These are phyloP conservation scores for Furcula furcula DNA, from an alignment of 2,888 invertebrate genomes.

Conservation along the genomic window DNA sequence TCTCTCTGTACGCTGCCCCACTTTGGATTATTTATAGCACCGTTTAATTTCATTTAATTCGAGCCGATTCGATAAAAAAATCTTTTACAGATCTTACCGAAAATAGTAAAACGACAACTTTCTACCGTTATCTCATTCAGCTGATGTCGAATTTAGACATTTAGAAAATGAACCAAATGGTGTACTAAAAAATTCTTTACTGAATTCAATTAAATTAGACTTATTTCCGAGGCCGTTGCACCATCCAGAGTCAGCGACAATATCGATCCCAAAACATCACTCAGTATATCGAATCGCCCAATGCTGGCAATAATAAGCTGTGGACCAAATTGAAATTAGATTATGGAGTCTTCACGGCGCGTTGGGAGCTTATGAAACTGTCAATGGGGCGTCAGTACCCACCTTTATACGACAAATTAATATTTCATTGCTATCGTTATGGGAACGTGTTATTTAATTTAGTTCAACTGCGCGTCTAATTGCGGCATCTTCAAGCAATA, in stretches of 20 bases:
- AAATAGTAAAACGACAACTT: constrained; percentile 37
- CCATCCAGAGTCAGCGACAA: constrained; percentile 57
- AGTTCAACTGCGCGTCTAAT: constrained; percentile 30
- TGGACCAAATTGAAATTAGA: constrained; percentile 75
- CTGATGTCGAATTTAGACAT: constrained; percentile 36
- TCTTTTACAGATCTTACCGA: constrained; percentile 27
- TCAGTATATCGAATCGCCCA: constrained; percentile 62
- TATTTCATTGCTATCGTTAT: constrained; percentile 61
- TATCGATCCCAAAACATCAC: constrained; percentile 64
- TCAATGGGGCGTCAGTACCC: constrained; percentile 69
- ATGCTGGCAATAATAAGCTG: constrained; percentile 62
- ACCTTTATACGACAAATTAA: constrained; percentile 68
- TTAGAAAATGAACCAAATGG: constrained; percentile 40
- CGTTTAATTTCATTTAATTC: constrained; percentile 32
- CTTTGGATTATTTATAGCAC: constrained; percentile 24
- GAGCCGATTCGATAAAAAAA: constrained; percentile 20
- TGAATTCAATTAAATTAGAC: constrained; percentile 72
- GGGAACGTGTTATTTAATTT: constrained; percentile 43
- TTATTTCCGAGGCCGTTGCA: constrained; percentile 62
- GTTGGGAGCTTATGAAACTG: constrained; percentile 69
- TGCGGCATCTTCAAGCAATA: constrained; percentile 18
- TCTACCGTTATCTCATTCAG: constrained; percentile 41
- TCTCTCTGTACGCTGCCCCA: constrained; percentile 11
- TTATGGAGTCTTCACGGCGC: constrained; percentile 69
- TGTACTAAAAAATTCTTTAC: constrained; percentile 52